A percentile compares a stretch with the other conserved stretches of the same genome.
Evolutionary conservation across 1,140 invertebrate genomes (phyloP).

Genomic region (Drosophila pectinifera): DNA sequence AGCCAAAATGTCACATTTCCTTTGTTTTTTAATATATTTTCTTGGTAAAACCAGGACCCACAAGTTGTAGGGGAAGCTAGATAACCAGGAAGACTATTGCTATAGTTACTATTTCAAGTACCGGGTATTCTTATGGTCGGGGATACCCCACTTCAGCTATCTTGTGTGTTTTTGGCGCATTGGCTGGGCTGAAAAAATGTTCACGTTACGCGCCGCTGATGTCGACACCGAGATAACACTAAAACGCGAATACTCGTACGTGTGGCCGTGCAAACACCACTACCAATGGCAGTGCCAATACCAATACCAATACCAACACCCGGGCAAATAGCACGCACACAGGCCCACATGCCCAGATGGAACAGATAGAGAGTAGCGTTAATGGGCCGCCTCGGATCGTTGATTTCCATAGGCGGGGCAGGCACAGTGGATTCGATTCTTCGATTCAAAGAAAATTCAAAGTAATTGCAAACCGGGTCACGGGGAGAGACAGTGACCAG

Average conservation of each 20-base stretch:
- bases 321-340: constrained; percentile 21
- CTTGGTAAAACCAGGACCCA: no score
- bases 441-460: constrained; percentile 4
- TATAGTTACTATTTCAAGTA: background rate
- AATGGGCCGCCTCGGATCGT: constrained; percentile 50
- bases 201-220: constrained; percentile 70
- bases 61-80: no score
- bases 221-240: constrained; percentile 76
- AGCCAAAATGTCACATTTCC: no score
- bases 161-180: constrained; percentile 65
- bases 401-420: constrained; percentile 31
- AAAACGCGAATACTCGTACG: constrained; percentile 45
- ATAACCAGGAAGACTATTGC: no score
- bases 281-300: constrained; percentile 4
- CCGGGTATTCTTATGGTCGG: background rate
- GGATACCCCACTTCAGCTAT: background rate
- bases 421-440: constrained; percentile 34
- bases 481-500: background rate
- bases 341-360: constrained; percentile 23
- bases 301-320: constrained; percentile 26
- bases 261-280: constrained; percentile 44
- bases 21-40: background rate
- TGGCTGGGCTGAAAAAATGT: constrained; percentile 64
- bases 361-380: constrained; percentile 47
- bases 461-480: background rate